Evolutionary conservation across 2,888 invertebrate genomes (phyloP), one percentile per base, ranked within the genome.

Genomic region (Cecidostiba fungosa): DNA sequence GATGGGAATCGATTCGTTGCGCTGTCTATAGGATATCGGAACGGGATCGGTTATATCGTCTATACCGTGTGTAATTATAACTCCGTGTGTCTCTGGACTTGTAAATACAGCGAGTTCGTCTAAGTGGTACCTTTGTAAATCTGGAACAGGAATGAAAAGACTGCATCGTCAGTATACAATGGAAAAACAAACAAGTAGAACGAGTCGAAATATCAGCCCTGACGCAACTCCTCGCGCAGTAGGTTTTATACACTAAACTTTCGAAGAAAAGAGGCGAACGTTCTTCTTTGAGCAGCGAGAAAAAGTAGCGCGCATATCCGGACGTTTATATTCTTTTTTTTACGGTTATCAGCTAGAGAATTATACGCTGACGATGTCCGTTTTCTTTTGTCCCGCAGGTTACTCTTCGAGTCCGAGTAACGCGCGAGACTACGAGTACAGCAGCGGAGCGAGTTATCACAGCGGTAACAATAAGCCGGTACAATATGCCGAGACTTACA

Each of bases 401-500:
- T 85, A 85, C 69, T 77, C 86, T 10, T 29, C 84, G 5, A 32
- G 19, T 10, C 72, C 80, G 54, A 79, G 76, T 62, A 80, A 29
- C 74, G 1, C 43, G 59, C 82, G 85, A 32, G 87, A 87, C 4
- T 85, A 73, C 69, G 85, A 87, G n/a, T 87, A 81, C 50, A 66
- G 26, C 50, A 66, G 26, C 0, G 62, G 72, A 73, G 83, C 5
- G 83, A 39, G n/a, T 43, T 39, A n/a, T 32, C 32, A 36, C 32
- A 16, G 70, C 32, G 84, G 29, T 88, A 89, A 72, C 59, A 88
- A 26, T 0, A 90, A 89, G 80, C 87, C 88, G 32, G 36, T 88
- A 88, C 80, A 83, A 80, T 43, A 82, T 79, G 8, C 80, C 29
- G 77, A 66, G 39, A 62, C 62, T 6, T 62, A 83, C 8, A 72